Evolutionary conservation across 1,140 invertebrate genomes (phyloP), one percentile per base, ranked within the genome.

Genomic region (Drosophila teissieri): DNA sequence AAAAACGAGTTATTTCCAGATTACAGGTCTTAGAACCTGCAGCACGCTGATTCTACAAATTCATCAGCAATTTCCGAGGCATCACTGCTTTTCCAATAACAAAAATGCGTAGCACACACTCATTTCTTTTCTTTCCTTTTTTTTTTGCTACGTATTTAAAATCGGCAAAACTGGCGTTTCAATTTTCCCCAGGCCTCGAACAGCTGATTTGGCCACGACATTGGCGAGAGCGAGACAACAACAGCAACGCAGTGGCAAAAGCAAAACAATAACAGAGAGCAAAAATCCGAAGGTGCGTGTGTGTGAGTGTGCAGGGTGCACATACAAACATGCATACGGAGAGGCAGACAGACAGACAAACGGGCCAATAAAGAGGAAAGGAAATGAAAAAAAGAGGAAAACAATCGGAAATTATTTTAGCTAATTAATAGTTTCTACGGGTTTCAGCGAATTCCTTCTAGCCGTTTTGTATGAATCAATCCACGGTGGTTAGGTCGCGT

Each of bases 211-310:
- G 44, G 64, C 61, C 42, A 61, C 49, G 52, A 60, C 49, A 3
- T 45, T 31, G 37, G 54, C 27, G 49, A 60, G 58, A 78, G 36
- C 39, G 62, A 19, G 56, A 63, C 54, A 45, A 75, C 64, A 52
- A 52, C 49, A 63, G 72, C 58, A 76, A 70, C 39, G 58, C 42
- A 73, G 42, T 46, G 74, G 64, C 74, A 80, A 86, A 86, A 86
- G 75, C 83, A 86, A 86, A 86, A 86, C 83, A 86, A 86, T 88
- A 86, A 86, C 83, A 86, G 83, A 86, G 83, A 86, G 75, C 78
- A 52, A 52, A 67, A 68, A 65, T 65, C 45, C 11, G 36, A 64
- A 27, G 17, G 54, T n/a, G 27, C 24, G 54, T 34, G 61, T 60
- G 44, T 49, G 62, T 52, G 46, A 27, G 37, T 45, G 45, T 46